A percentile compares a stretch with the other conserved stretches of the same genome.
Conservation (phyloP, 2,888 invertebrate species). For the Amiota minor region DNA sequence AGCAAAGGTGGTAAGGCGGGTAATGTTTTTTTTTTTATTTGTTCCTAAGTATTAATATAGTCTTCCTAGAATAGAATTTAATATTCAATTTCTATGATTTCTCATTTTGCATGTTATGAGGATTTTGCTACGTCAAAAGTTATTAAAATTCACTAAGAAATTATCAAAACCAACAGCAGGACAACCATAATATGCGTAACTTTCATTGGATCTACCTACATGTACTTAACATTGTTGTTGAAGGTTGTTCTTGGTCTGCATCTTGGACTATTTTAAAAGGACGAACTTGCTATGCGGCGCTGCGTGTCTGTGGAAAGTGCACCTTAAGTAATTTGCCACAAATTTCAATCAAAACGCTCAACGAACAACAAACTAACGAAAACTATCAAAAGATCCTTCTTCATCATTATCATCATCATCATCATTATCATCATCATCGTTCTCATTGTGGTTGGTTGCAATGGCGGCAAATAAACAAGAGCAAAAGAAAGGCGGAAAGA, state of each 20-base stretch:
- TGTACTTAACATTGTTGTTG: background rate
- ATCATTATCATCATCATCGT: too few relatives aligned
- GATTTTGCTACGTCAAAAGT: constrained; percentile 25
- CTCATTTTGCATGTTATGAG: constrained; percentile 44
- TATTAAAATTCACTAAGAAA: constrained; percentile 37
- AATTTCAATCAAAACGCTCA: constrained; percentile 66
- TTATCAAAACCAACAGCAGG: background rate
- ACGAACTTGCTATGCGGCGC: background rate
- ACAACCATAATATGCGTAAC: background rate
- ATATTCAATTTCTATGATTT: too few relatives aligned
- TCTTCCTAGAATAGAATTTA: too few relatives aligned
- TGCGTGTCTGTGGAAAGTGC: constrained; percentile 14
- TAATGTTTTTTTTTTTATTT: too few relatives aligned
- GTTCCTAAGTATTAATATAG: too few relatives aligned
- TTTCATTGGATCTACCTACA: background rate
- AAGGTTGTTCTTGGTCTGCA: background rate
- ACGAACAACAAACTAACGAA: constrained; percentile 14
- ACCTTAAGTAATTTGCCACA: constrained; percentile 54
- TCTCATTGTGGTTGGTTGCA: too few relatives aligned
- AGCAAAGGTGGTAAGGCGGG: too few relatives aligned
- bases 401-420: too few relatives aligned
- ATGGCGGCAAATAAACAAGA: background rate
- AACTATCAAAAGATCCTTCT: constrained; percentile 25
- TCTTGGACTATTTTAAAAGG: too few relatives aligned
- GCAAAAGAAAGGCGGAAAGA: background rate